phyloP scores from a whole-genome alignment of 64 coral and sea anemone genomes.

The Stichodactyla helianthus region DNA sequence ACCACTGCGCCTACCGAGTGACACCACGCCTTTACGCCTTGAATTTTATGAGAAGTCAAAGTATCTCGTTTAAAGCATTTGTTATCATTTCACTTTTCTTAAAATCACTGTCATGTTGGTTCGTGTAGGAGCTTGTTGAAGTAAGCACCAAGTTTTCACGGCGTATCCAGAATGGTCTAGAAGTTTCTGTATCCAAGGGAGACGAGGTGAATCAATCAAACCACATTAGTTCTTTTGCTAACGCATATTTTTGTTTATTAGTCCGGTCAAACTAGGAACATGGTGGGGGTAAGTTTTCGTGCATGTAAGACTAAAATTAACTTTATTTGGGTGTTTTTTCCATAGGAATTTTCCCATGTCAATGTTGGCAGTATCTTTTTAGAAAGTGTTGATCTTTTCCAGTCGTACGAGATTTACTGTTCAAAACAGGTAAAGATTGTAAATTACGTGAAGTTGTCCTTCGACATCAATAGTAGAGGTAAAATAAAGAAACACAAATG shows the following conservation, averaged over 20 bases:
- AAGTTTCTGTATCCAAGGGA: constrained; percentile 76
- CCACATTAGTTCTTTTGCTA: no score
- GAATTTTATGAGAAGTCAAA: no score
- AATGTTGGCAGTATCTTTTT: constrained; percentile 89
- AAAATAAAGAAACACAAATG: no score
- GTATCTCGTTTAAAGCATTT: no score
- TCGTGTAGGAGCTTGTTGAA: constrained; percentile 66
- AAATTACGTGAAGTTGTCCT: background rate
- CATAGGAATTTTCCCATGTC: constrained; percentile 80
- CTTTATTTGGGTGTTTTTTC: background rate
- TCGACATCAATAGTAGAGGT: no score
- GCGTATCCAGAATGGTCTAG: constrained; percentile 66
- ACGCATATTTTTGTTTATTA: no score
- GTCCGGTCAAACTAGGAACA: no score
- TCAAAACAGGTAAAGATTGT: constrained; percentile 65
- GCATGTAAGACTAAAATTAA: no score
- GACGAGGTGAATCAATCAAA: constrained; percentile 50
- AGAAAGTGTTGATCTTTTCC: constrained; percentile 89
- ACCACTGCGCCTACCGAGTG: no score
- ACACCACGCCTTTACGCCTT: no score
- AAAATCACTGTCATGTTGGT: background rate
- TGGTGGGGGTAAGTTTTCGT: no score
- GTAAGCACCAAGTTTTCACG: constrained; percentile 82
- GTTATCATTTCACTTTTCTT: background rate
- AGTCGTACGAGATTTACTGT: constrained; percentile 96